These are phyloP conservation scores for Colletes gigas DNA, from an alignment of 1,140 invertebrate species.

Conservation along the genomic window DNA sequence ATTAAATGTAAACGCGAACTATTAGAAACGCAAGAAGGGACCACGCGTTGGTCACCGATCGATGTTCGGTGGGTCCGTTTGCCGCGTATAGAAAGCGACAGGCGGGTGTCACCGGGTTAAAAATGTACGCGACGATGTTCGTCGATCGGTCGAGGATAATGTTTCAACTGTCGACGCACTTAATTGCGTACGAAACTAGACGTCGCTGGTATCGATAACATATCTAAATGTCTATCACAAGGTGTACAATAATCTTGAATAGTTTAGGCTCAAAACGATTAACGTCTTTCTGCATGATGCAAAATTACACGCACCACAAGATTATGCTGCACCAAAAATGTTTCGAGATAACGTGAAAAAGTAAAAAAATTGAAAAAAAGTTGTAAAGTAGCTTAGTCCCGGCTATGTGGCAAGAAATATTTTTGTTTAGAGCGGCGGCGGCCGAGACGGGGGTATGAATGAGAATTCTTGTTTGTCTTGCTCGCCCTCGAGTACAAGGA, in stretches of 20 bases:
- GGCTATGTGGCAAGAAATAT: slow-evolving; percentile 32
- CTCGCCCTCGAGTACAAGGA: slow-evolving; percentile 15
- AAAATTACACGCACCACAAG: slow-evolving; percentile 68
- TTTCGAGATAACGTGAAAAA: background rate
- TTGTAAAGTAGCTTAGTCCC: slow-evolving; percentile 38
- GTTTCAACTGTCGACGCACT: slow-evolving; percentile 16
- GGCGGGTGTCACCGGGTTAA: slow-evolving; percentile 13
- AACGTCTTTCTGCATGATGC: slow-evolving; percentile 62
- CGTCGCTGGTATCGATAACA: slow-evolving; percentile 48
- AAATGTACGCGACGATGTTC: background rate
- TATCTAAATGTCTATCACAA: slow-evolving; percentile 59
- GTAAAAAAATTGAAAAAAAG: slow-evolving; percentile 5
- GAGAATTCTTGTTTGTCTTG: slow-evolving; percentile 11
- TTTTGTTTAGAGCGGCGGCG: background rate
- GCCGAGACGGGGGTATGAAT: background rate
- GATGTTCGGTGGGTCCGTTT: too few species aligned
- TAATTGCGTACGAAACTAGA: slow-evolving; percentile 10
- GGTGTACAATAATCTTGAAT: slow-evolving; percentile 56
- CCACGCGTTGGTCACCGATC: slow-evolving; percentile 13
- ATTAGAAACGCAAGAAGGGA: slow-evolving; percentile 4
- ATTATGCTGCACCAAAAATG: slow-evolving; percentile 58
- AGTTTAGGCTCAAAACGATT: slow-evolving; percentile 62
- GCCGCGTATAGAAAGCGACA: too few species aligned
- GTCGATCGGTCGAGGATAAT: background rate
- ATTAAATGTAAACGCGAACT: background rate